These are phyloP conservation scores for Betta splendens DNA, from an alignment of 2,797 vertebrate genomes.

Conservation along the genomic window DNA sequence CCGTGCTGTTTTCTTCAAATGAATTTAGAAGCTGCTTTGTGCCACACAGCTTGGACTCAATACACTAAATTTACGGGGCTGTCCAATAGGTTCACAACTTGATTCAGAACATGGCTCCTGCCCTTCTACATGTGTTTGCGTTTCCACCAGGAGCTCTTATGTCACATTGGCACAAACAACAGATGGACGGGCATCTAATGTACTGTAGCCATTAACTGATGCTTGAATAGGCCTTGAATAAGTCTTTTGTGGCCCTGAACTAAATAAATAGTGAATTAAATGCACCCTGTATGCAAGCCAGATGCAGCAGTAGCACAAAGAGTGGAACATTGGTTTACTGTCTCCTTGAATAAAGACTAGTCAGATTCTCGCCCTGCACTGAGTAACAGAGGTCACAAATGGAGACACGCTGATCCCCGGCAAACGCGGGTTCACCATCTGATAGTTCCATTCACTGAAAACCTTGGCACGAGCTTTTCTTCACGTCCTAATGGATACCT, in stretches of 20 bases:
- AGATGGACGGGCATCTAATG: not conserved
- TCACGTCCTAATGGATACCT: not conserved
- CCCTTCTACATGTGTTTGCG: too few relatives aligned
- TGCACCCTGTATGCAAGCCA: too few relatives aligned
- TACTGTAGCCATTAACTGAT: not conserved
- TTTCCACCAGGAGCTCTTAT: not conserved
- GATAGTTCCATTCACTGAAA: too few relatives aligned
- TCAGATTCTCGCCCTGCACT: too few relatives aligned
- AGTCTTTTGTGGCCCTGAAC: not conserved
- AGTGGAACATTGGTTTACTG: too few relatives aligned
- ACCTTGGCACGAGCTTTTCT: too few relatives aligned
- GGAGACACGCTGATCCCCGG: too few relatives aligned
- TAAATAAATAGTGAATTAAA: not conserved
- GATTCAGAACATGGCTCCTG: not conserved
- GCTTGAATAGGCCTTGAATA: not conserved
- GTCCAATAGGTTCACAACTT: not conserved
- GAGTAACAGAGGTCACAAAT: too few relatives aligned
- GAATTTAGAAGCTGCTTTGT: not conserved
- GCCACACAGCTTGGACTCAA: not conserved
- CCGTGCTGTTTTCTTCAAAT: not conserved
- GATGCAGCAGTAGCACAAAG: too few relatives aligned
- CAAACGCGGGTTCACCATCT: too few relatives aligned
- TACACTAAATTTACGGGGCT: not conserved
- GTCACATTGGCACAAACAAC: slow-evolving; percentile 1
- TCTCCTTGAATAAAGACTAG: too few relatives aligned